Conservation (phyloP, 2,888 invertebrate genomes). For the Cosmorhoe ocellata region DNA sequence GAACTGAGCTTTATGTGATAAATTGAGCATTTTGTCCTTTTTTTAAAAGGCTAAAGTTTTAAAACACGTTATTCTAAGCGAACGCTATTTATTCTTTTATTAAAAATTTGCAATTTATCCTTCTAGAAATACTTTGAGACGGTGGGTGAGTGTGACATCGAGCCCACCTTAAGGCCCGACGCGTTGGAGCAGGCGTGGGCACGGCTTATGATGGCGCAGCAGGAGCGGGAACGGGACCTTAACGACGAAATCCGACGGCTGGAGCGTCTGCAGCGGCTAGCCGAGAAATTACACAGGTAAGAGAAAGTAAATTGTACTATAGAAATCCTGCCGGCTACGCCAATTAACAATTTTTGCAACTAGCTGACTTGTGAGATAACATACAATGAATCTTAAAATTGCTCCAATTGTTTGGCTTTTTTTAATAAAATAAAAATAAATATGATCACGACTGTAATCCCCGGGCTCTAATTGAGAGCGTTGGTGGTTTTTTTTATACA, state of each 20-base stretch:
- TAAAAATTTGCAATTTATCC: too few species aligned
- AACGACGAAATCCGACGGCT: conserved; percentile 95
- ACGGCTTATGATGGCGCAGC: conserved; percentile 92
- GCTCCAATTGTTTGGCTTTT: too few species aligned
- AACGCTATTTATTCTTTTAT: too few species aligned
- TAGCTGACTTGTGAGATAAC: too few species aligned
- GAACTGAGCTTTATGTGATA: conserved; percentile 2
- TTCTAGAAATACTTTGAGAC: conserved; percentile 91
- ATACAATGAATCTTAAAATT: too few species aligned
- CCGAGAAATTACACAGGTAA: conserved; percentile 92
- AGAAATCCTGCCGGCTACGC: background rate
- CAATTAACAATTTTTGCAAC: too few species aligned
- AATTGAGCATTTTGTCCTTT: background rate
- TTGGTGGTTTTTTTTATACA: too few species aligned
- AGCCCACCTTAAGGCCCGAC: conserved; percentile 92
- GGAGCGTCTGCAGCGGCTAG: conserved; percentile 94
- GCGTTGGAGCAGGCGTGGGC: conserved; percentile 95
- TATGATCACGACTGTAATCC: too few species aligned
- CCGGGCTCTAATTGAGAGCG: too few species aligned
- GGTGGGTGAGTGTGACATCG: conserved; percentile 93
- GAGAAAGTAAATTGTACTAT: background rate
- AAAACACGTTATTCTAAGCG: too few species aligned
- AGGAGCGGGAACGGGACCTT: conserved; percentile 95
- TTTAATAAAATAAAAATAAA: too few species aligned
- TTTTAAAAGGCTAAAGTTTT: too few species aligned